These are phyloP conservation scores for Drosophila navojoa DNA, from an alignment of 1,140 invertebrate genomes.

Conservation along the genomic window DNA sequence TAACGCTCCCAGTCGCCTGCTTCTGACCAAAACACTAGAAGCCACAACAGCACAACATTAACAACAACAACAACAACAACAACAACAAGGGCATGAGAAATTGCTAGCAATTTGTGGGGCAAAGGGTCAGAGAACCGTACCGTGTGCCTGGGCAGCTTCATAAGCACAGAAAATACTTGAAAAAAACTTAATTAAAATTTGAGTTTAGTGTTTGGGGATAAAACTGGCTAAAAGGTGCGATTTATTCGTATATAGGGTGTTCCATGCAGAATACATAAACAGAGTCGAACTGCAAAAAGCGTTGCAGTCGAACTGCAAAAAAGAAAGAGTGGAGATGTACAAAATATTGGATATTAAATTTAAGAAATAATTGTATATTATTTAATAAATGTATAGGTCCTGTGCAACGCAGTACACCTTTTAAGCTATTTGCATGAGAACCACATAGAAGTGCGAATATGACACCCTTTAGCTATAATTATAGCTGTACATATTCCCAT, in stretches of 20 bases:
- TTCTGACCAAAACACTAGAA: background rate
- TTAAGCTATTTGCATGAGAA: background rate
- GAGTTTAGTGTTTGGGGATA: constrained; percentile 52
- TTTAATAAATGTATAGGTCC: no score
- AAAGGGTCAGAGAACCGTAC: constrained; percentile 29
- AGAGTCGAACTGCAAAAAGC: no score
- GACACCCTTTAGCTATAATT: constrained; percentile 23
- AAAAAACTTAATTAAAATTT: constrained; percentile 80
- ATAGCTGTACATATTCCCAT: constrained; percentile 9
- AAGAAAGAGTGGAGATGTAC: no score
- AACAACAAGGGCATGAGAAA: constrained; percentile 38
- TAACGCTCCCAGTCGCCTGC: constrained; percentile 5
- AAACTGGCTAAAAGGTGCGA: constrained; percentile 41
- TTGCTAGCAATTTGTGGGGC: constrained; percentile 49
- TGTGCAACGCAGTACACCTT: no score
- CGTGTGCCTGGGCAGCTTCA: constrained; percentile 52
- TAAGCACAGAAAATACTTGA: constrained; percentile 62
- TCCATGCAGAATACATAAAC: background rate
- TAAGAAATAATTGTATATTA: no score
- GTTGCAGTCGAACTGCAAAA: no score
- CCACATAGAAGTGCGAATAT: background rate
- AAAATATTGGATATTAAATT: no score
- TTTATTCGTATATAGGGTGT: constrained; percentile 47
- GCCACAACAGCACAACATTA: constrained; percentile 1
- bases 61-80: constrained; percentile 11